A percentile compares a stretch with the other conserved stretches of the same genome.
These are phyloP conservation scores for Heliconius himera DNA, from an alignment of 1,140 invertebrate genomes.

Conservation along the genomic window DNA sequence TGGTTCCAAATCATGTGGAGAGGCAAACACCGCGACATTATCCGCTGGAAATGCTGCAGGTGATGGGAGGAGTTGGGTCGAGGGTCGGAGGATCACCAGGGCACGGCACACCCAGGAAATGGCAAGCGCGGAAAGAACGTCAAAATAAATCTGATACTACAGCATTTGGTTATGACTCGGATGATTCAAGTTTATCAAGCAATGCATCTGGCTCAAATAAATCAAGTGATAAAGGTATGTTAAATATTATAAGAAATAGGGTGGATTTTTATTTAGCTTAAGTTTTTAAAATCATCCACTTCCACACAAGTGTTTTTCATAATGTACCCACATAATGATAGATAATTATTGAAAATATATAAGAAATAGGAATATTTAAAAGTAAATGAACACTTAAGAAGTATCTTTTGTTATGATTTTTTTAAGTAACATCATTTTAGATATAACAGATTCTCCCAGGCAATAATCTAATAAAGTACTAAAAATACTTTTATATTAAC, in stretches of 20 bases:
- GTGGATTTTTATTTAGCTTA: background rate
- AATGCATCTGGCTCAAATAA: slow-evolving; percentile 76
- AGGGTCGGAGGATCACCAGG: slow-evolving; percentile 49
- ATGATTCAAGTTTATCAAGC: slow-evolving; percentile 78
- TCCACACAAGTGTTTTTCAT: background rate
- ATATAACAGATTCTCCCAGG: background rate
- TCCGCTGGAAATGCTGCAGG: slow-evolving; percentile 55
- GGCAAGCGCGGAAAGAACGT: slow-evolving; percentile 59
- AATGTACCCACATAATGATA: background rate
- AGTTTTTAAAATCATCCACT: background rate
- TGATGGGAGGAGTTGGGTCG: slow-evolving; percentile 44
- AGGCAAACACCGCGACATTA: slow-evolving; percentile 51
- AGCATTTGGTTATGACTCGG: slow-evolving; percentile 76
- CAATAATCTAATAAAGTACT: too few relatives aligned
- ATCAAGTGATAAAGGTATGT: slow-evolving; percentile 72
- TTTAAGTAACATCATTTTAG: background rate
- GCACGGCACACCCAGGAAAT: slow-evolving; percentile 59
- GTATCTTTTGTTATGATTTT: too few relatives aligned
- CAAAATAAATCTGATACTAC: slow-evolving; percentile 53
- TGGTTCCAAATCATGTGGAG: slow-evolving; percentile 57
- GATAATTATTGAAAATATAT: background rate
- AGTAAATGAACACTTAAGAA: too few relatives aligned
- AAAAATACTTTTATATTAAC: too few relatives aligned
- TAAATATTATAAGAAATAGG: background rate
- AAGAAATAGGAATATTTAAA: background rate